Evolutionary conservation across 2,113 vertebrate genomes (phyloP).

Genomic region (Platysternon megacephalum): DNA sequence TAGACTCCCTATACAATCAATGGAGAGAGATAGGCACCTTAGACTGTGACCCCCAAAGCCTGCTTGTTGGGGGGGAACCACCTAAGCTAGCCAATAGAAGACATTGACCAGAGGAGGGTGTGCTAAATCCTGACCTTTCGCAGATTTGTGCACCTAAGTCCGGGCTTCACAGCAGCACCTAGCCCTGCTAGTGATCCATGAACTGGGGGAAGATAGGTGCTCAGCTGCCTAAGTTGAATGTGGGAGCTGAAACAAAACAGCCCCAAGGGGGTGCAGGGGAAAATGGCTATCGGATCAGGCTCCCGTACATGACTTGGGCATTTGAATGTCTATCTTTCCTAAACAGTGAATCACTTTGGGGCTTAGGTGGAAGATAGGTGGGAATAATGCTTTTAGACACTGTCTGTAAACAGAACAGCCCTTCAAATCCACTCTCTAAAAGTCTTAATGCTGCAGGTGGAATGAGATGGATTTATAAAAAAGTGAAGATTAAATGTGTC

Average conservation of each 20-base stretch:
- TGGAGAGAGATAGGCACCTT: fast-evolving
- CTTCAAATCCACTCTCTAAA: neutral
- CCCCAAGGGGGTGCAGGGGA: neutral
- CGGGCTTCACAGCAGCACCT: neutral
- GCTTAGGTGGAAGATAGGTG: neutral
- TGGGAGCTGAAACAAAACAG: neutral
- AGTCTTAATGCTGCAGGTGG: neutral
- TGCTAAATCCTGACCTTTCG: neutral
- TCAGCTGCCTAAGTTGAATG: neutral
- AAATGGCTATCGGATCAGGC: neutral
- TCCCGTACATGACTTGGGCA: neutral
- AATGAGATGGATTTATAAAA: neutral
- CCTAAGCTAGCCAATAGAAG: neutral
- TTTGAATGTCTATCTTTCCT: neutral
- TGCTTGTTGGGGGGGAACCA: neutral
- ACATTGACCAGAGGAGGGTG: neutral
- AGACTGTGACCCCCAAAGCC: neutral
- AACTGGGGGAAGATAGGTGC: neutral
- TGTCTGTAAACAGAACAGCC: neutral
- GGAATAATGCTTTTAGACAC: neutral
- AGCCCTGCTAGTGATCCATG: neutral
- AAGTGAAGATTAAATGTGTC: neutral
- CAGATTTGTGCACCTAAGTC: neutral
- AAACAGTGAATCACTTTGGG: neutral
- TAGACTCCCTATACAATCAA: neutral